phyloP scores from a whole-genome alignment of 1,140 invertebrate genomes.

The Euura saliciscinereae region DNA sequence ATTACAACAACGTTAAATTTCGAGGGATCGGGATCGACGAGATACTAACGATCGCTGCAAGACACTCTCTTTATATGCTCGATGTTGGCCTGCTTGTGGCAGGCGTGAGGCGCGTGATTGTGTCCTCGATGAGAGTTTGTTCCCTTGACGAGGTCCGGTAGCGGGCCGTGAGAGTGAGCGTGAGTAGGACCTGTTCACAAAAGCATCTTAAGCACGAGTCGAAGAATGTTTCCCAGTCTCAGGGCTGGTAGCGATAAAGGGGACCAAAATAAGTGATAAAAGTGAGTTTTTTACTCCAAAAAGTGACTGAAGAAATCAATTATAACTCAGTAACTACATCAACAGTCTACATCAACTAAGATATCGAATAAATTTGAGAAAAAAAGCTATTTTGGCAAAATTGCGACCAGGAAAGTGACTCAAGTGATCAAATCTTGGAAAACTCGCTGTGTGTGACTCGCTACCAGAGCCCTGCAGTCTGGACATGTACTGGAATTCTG shows the following conservation, averaged over 20 bases:
- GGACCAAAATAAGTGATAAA: too few relatives aligned
- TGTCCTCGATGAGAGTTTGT: constrained; percentile 41
- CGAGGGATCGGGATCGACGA: constrained; percentile 13
- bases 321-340: too few relatives aligned
- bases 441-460: too few relatives aligned
- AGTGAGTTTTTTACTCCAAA: too few relatives aligned
- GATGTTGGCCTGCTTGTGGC: constrained; percentile 55
- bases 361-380: too few relatives aligned
- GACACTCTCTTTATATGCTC: constrained; percentile 60
- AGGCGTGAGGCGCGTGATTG: constrained; percentile 46
- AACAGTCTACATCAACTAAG: too few relatives aligned
- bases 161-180: constrained; percentile 43
- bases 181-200: constrained; percentile 39
- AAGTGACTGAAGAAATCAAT: too few relatives aligned
- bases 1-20: not conserved
- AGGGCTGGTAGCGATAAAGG: too few relatives aligned
- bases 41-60: constrained; percentile 56
- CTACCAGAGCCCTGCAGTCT: not conserved
- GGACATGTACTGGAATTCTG: not conserved
- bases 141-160: constrained; percentile 44
- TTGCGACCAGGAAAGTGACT: too few relatives aligned
- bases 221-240: too few relatives aligned
- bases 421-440: too few relatives aligned
- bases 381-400: too few relatives aligned
- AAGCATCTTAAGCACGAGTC: not conserved